Evolutionary conservation across 35 echinoderm and acorn worm species (phyloP), one percentile per base, ranked within the genome.

Genomic region (Heliocidaris erythrogramma): DNA sequence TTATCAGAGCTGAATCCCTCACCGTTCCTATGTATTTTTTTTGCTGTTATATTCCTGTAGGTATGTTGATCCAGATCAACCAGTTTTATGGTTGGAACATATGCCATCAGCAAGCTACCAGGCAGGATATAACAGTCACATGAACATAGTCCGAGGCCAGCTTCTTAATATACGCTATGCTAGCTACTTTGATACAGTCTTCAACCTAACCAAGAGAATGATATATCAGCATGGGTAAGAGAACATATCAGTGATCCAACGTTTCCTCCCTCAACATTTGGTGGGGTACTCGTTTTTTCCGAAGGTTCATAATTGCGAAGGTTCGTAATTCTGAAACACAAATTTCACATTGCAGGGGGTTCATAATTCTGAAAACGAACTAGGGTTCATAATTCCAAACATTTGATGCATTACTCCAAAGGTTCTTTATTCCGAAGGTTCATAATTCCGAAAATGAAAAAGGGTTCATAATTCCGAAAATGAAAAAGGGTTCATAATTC

Each of bases 171-270:
- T 99, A 32, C 85, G 98, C 31, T 99, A 95, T 86, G 93, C 96
- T 53, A 96, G 85, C 30, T 99, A 99, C 52, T 95, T 97, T 86
- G 95, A 95, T 85, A 86, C 92, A 17, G 93, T 99, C 31, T 96
- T 99, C 48, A 99, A 99, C 65, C 94, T 96, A 4, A 99, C 98
- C 32, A 99, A 99, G 60, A 97, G 94, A 85, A 97, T 99, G 94
- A 94, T 99, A 1, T 84, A 85, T 47, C 97, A 99, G 94, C 96
- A 97, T 92, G 93, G 96, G 98, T 99, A 91, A 96, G 98, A 78
- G 0, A 27, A 4, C 21, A 1, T 78, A 18, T 27, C 21, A 1
- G 2, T 21, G 17, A 69, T 69, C 88, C 7, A 69, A 69, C 17
- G 18, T 69, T 0, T 24, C 12, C 24, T 24, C 61, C 61, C n/a